phyloP scores from a whole-genome alignment of 2,113 vertebrate species.

The Terrapene triunguis region DNA sequence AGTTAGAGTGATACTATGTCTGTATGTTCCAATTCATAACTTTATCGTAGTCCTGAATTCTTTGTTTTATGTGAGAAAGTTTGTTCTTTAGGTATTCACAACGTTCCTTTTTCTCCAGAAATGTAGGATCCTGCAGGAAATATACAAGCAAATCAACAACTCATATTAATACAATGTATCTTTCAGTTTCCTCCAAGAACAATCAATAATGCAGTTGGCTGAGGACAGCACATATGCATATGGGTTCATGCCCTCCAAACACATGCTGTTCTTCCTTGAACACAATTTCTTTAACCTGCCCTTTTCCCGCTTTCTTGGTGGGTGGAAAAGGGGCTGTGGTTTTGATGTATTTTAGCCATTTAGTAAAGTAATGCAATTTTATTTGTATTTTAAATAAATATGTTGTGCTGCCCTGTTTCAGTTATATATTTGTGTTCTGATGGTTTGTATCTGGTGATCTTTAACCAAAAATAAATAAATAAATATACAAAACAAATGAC shows the following conservation, averaged over 20 bases:
- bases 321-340: background rate
- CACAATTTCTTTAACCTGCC: background rate
- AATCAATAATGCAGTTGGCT: background rate
- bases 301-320: background rate
- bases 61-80: conserved; percentile 95
- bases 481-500: accelerated
- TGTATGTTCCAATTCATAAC: conserved; percentile 92
- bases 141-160: background rate
- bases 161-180: background rate
- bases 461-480: background rate
- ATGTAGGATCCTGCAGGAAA: conserved; percentile 89
- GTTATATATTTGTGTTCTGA: background rate
- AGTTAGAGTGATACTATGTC: conserved; percentile 58
- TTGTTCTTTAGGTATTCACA: conserved; percentile 98
- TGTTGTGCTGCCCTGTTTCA: background rate
- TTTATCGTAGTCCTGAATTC: conserved; percentile 95
- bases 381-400: background rate
- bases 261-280: background rate
- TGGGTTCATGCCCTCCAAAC: background rate
- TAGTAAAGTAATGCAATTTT: background rate
- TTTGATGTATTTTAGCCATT: background rate
- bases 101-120: conserved; percentile 93
- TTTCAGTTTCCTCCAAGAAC: background rate
- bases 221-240: background rate
- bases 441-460: background rate